Percentiles rank a stretch among this genome's conserved stretches.
Conservation (phyloP, 2,113 vertebrate species). For the Leuciscus idus region DNA sequence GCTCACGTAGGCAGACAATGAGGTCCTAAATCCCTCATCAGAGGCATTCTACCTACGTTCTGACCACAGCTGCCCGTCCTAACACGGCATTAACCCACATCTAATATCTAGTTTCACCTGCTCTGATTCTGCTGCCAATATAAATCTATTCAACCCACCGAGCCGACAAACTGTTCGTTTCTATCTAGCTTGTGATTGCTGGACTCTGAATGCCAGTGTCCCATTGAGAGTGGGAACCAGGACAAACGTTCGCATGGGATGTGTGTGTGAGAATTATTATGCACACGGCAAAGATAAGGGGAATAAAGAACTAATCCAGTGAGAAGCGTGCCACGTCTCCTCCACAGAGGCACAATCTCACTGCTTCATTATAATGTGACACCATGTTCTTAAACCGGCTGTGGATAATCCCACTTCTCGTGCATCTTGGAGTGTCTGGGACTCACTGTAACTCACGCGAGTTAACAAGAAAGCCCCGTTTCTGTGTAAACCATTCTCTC, state of each 20-base stretch:
- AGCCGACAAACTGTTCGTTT: not conserved
- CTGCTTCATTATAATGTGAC: slow-evolving; percentile 30
- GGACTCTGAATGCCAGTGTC: not conserved
- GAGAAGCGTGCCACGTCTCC: slow-evolving; percentile 6
- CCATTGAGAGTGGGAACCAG: slow-evolving; percentile 25
- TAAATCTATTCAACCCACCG: not conserved
- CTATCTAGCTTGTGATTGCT: slow-evolving; percentile 10
- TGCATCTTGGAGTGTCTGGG: slow-evolving; percentile 18
- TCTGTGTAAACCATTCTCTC: slow-evolving; percentile 32
- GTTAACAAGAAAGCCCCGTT: slow-evolving; percentile 5
- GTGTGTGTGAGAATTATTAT: slow-evolving; percentile 41
- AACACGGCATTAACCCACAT: slow-evolving; percentile 20
- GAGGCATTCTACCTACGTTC: slow-evolving; percentile 25
- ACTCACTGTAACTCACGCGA: not conserved
- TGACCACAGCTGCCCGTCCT: slow-evolving; percentile 11
- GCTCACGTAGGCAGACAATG: slow-evolving; percentile 41
- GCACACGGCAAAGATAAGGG: slow-evolving; percentile 35
- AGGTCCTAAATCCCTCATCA: slow-evolving; percentile 45
- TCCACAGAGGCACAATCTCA: slow-evolving; percentile 33
- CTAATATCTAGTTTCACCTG: slow-evolving; percentile 20
- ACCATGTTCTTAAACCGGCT: slow-evolving; percentile 31
- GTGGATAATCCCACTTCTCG: slow-evolving; percentile 36
- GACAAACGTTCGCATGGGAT: slow-evolving; percentile 10
- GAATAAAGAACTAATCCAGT: slow-evolving; percentile 49
- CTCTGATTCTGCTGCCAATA: not conserved